Evolutionary conservation across 2,797 vertebrate genomes (phyloP), one percentile per base, ranked within the genome.

Genomic region (Telmatherina bonti): DNA sequence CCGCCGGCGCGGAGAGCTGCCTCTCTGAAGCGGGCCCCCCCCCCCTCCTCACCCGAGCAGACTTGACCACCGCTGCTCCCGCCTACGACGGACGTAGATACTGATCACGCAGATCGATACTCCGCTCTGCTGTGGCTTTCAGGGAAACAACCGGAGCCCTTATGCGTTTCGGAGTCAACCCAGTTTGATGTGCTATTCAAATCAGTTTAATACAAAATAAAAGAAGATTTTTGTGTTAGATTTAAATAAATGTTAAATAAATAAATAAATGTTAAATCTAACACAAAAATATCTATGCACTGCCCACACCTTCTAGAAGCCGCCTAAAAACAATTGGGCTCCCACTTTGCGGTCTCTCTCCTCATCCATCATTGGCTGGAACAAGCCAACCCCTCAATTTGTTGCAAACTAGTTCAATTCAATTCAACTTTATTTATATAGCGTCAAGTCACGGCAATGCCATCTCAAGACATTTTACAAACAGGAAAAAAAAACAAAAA

Each of bases 1-100:
- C 78, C 88, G 55, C 86, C 67, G 74, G 56, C 45, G 70, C 85
- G 63, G 85, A 62, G 85, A 1, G 79, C 85, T 75, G 72, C 87
- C 89, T 86, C 89, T 86, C 89, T 29, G 47, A 27, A 61, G 26
- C 67, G 82, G 81, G 78, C 88, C 88, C 83, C 87, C 91, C 86
- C 85, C 91, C 92, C 70, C 83, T 7, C n/a, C n/a, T n/a, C n/a
- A n/a, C n/a, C 59, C 6, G 63, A 77, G 72, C 81, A 45, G 43
- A 85, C 79, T 70, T 49, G 86, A 89, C 89, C 89, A n/a, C 76
- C 7, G 56, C 67, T 86, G 81, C 76, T 79, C 89, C 91, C 90
- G 89, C 91, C 93, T 82, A 73, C 82, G 62, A 52, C 5, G 79
- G 76, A 73, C 78, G 73, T 71, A 89, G 76, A 86, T 65, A 72